Evolutionary conservation across 2,797 vertebrate genomes (phyloP), one percentile per base, ranked within the genome.

Genomic region (Echiichthys vipera): DNA sequence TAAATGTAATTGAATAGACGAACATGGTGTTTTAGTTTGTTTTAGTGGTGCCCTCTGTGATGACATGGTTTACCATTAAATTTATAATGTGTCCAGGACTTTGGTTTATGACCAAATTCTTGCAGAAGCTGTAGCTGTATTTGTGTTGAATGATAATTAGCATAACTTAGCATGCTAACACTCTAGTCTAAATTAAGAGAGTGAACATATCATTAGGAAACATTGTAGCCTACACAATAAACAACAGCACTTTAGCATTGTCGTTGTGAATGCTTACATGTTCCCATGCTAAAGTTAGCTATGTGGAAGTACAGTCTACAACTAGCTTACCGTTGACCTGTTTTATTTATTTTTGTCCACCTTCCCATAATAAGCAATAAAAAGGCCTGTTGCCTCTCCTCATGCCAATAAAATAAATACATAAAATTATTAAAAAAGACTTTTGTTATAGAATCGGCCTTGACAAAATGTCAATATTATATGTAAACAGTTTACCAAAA

Each of bases 1-100:
- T 50, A 22, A 65, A 49, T 22, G 9, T 24, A 66, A 62, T n/a
- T 50, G 27, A 63, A 56, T 2, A 46, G 12, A 75, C 30, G 14
- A 10, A 47, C 14, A 20, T 3, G 25, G 3, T 46, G 39, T 51
- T 62, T 3, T n/a, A n/a, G n/a, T 12, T 27, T 37, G 32, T 37
- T 30, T 68, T 29, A 6, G 25, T 61, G 4, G 7, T 20, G 5
- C 9, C 12, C 8, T 37, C 12, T 53, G 25, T 25, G 45, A 30
- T 27, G 10, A 37, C 3, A 25, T 3, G 36, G 20, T 18, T 68
- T 22, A 5, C 7, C 30, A 11, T 69, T 1, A 18, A 40, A 18
- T 40, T 22, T 39, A 12, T 3, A 11, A 18, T 27, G 4, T 11
- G 13, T 34, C n/a, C 30, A 22, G n/a, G 13, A 42, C 17, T 13